Conservation (phyloP, 2,888 invertebrate species). For the Enchytraeus crypticus region DNA sequence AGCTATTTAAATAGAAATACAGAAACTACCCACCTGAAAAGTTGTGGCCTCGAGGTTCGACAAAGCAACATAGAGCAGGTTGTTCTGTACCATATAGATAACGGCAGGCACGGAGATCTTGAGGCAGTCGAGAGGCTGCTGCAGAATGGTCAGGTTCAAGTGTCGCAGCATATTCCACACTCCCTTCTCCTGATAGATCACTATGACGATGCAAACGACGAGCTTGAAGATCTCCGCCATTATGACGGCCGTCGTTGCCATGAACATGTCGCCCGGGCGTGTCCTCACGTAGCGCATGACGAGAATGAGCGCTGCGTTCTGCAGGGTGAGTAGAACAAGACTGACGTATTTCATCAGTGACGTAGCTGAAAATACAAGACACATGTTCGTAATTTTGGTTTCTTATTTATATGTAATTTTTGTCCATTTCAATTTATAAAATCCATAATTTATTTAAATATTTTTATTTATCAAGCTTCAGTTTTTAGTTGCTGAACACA, state of each 20-base stretch:
- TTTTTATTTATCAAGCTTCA: too few relatives aligned
- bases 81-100: conserved; percentile 91
- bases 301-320: conserved; percentile 89
- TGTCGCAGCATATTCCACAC: conserved; percentile 31
- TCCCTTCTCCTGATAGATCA: conserved; percentile 45
- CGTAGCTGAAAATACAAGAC: too few relatives aligned
- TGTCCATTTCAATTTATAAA: too few relatives aligned
- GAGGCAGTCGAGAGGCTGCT: conserved; percentile 58
- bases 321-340: conserved; percentile 79
- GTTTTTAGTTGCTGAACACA: too few relatives aligned
- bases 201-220: conserved; percentile 66
- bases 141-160: conserved; percentile 40
- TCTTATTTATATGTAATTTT: too few relatives aligned
- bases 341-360: conserved; percentile 72
- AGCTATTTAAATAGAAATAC: too few relatives aligned
- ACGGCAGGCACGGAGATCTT: conserved; percentile 82
- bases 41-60: conserved; percentile 97
- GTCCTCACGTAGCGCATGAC: conserved; percentile 91
- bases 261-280: conserved; percentile 77
- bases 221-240: conserved; percentile 85
- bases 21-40: conserved; percentile 76
- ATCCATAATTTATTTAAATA: too few relatives aligned
- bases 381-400: too few relatives aligned
- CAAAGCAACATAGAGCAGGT: conserved; percentile 88
- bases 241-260: conserved; percentile 86